Evolutionary conservation across 2,113 vertebrate genomes (phyloP), one percentile per base, ranked within the genome.

Genomic region (Columba janthina): DNA sequence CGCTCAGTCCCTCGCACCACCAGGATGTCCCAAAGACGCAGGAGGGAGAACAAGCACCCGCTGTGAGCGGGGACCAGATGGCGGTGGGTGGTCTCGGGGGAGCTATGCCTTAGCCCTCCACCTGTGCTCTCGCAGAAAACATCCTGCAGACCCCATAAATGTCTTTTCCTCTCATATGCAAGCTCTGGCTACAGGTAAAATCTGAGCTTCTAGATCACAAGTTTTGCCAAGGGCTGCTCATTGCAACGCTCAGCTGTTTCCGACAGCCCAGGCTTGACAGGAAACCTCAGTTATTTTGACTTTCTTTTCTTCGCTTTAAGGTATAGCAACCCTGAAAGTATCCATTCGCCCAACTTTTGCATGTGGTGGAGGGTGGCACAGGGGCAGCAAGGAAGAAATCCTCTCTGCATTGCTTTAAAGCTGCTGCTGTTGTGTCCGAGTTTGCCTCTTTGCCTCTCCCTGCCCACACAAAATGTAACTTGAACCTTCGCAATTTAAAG

Each of bases 121-220:
- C 0, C 0, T 11, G 0, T 5, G 13, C 84, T 57, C 3, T 2
- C 32, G 60, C 28, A 85, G 25, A 71, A 74, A 69, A 40, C 0
- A 0, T 56, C 64, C 67, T 56, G 53, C 46, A 53, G 83, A 65
- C 9, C 32, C 61, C 54, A n/a, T 16, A 50, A 54, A 25, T 14
- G 24, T 38, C 16, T 88, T 90, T 84, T 89, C 29, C 26, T 92
- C 85, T 70, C 2, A 0, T 32, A 8, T n/a, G 16, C 22, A 25
- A 4, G 12, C 48, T 61, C 64, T 54, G 31, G 34, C 48, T 38
- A 12, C 50, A 56, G 64, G 38, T 66, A 69, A 40, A 61, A 36
- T 0, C 3, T 17, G 65, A 75, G 21, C 51, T 80, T n/a, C 28
- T 8, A 5, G n/a, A 25, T 3, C 1, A 31, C 32, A 13, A 14